These are phyloP conservation scores for Holcopasites calliopsidis DNA, from an alignment of 1,140 invertebrate genomes.

Conservation along the genomic window DNA sequence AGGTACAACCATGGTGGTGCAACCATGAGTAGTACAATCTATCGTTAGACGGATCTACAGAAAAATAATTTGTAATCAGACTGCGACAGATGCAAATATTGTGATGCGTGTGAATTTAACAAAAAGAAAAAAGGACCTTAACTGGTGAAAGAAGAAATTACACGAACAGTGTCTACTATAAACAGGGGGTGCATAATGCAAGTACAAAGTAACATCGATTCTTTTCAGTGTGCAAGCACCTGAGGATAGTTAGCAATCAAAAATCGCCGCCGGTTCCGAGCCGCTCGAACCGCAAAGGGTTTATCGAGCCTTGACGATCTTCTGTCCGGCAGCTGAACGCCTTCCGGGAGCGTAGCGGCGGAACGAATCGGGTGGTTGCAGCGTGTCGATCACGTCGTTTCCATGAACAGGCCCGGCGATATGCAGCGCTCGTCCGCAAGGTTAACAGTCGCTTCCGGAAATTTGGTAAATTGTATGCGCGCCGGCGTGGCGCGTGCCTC, in stretches of 20 bases:
- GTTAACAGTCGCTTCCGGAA: constrained; percentile 55
- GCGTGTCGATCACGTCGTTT: constrained; percentile 16
- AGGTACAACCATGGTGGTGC: too few relatives aligned
- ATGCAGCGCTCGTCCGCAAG: neutral
- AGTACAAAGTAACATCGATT: too few relatives aligned
- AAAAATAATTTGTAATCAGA: too few relatives aligned
- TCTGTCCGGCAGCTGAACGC: constrained; percentile 8
- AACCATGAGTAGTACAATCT: too few relatives aligned
- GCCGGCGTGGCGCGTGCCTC: constrained; percentile 51
- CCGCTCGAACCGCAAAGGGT: neutral
- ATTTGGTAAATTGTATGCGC: constrained; percentile 61
- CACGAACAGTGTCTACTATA: too few relatives aligned
- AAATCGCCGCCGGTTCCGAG: neutral
- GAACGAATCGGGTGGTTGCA: constrained; percentile 18
- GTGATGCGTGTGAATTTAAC: too few relatives aligned
- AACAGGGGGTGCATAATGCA: too few relatives aligned
- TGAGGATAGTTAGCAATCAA: neutral
- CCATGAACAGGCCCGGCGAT: constrained; percentile 12
- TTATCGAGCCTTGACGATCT: constrained; percentile 16
- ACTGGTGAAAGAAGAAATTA: too few relatives aligned
- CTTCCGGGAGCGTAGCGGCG: constrained; percentile 3
- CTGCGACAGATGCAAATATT: too few relatives aligned
- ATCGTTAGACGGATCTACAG: too few relatives aligned
- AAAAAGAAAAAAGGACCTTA: too few relatives aligned
- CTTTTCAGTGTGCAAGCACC: neutral